phyloP scores from a whole-genome alignment of 2,888 invertebrate species.

The Notocelia uddmanniana region DNA sequence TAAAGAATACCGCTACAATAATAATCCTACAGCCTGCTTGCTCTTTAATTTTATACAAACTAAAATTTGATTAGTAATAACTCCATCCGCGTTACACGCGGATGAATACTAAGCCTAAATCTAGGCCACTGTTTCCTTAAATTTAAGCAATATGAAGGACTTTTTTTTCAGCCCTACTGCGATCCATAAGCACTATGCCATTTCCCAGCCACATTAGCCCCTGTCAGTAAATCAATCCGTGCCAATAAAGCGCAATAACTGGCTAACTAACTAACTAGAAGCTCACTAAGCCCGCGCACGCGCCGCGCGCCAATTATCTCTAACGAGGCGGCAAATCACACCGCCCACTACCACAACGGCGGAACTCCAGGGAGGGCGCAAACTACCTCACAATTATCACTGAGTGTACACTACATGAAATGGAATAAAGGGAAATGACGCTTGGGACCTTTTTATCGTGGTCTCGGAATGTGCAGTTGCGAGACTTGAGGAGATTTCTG shows the following conservation, averaged over 20 bases:
- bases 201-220: constrained; percentile 10
- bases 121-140: not conserved
- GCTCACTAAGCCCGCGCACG: constrained; percentile 27
- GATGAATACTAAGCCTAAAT: not conserved
- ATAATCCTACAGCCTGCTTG: too few species aligned
- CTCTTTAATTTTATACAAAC: too few species aligned
- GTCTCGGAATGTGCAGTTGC: not conserved
- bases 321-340: constrained; percentile 28
- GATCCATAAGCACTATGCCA: not conserved
- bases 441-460: not conserved
- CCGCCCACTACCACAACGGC: not conserved
- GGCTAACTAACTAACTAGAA: constrained; percentile 15
- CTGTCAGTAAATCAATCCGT: constrained; percentile 22
- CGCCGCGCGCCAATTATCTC: constrained; percentile 16
- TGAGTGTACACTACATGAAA: not conserved
- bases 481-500: not conserved
- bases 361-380: not conserved
- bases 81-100: not conserved
- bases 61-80: too few species aligned
- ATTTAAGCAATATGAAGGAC: not conserved
- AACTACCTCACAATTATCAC: not conserved
- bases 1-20: too few species aligned
- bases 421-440: not conserved
- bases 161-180: not conserved
- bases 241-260: constrained; percentile 31